Base-by-base conservation (phyloP, 2,113 vertebrate species). In the Oreotrochilus melanogaster region DNA sequence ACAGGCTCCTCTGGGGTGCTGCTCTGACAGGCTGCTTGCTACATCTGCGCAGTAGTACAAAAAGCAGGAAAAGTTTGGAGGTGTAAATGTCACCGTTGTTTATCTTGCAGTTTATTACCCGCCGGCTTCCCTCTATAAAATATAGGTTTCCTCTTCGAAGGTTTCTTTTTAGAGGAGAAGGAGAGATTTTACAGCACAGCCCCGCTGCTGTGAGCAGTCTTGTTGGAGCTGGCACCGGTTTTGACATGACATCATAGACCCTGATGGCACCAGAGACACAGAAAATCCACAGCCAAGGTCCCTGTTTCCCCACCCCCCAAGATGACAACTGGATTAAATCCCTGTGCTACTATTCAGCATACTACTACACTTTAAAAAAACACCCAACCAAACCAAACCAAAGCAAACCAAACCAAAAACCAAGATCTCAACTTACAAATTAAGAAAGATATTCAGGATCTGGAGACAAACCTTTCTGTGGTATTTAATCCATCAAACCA, bases 31-130 rank as follows among this genome's bases (percentile, higher is more conserved):
- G 45, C 78, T 72, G 33, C 2, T 30, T 31, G 25, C 66, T 60
- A 2, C 39, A 6, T 6, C 86, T 19, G 56, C 8, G 64, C 71
- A 39, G 18, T 18, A 10, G 4, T 11, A 19, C 18, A 33, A 54
- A 54, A 53, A 43, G 75, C 12, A 47, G 45, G 39, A 42, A 91
- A 95, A 92, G 88, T 95, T 89, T 60, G 45, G 51, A 57, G 53
- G 22, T 21, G 65, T 61, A 45, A 50, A 2, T 57, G 13, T 5
- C 48, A 8, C 47, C 5, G n/a, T 48, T 8, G 2, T 65, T 70
- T 42, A 12, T 35, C 19, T 66, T 35, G 33, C 8, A 14, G 2
- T 65, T 83, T 45, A 70, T 81, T 50, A 57, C 5, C 54, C 1
- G 0, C 12, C 31, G 17, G 19, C 9, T 66, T 56, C 17, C 25